Base-by-base conservation (phyloP, 2,888 invertebrate species). In the Taphrorychus bicolor region DNA sequence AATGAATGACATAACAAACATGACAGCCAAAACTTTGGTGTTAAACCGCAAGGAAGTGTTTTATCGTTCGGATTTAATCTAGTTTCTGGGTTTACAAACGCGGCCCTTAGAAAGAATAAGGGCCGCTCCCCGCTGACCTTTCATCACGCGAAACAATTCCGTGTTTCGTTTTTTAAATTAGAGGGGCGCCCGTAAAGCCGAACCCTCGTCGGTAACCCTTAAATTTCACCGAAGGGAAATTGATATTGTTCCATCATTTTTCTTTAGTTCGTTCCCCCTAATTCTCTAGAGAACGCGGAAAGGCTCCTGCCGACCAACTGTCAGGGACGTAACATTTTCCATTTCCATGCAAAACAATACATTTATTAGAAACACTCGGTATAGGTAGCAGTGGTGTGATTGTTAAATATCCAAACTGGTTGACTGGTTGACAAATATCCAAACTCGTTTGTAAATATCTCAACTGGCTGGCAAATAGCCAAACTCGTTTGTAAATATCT, bases 181-280 rank as follows among this genome's bases (percentile, higher is more conserved):
- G 11, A 54, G 17, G 14, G 17, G 9, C 14, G 17, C 17, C 32
- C 52, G 17, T 52, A 22, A 48, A 48, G 7, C 21, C 14, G n/a
- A 51, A 22, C 51, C 51, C 21, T 18, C 51, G 48, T 17, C 22
- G 22, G 51, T 21, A 51, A 51, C 51, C 51, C 51, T 51, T 51
- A 51, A 51, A 51, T 51, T 51, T 22, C 51, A 22, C 21, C 51
- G 54, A 54, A 54, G 54, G 54, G 54, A 54, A 54, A 54, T 54
- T 54, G 54, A 32, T 54, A 54, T 54, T 54, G 54, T 54, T 54
- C 32, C 21, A 54, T 54, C 54, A 54, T 54, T 54, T 54, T 54
- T 54, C 54, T 24, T 54, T 32, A 32, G 54, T 54, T 54, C 22
- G 16, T 52, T 22, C 19, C 54, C 52, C 54, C 32, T 32, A 32